Base-by-base conservation (phyloP, 2,797 vertebrate genomes). In the Hydrolagus colliei region DNA sequence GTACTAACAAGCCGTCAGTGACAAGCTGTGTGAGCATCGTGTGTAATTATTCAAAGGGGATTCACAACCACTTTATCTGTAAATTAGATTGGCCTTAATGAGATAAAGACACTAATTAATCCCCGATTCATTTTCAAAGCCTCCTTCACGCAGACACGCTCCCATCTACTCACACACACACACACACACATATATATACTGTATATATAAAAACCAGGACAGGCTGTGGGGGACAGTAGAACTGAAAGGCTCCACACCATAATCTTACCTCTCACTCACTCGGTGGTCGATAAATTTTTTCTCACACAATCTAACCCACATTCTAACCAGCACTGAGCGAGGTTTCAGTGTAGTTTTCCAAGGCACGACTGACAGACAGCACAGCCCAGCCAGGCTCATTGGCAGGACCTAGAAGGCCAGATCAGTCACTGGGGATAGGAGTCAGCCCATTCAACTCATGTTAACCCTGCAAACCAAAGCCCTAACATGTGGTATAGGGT, bases 31-130 rank as follows among this genome's bases (percentile, higher is more conserved):
- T 96, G 96, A 97, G 97, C 78, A 80, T n/a, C 13, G 13, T 80
- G 78, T 97, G 97, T 97, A 98, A 98, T 98, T 98, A 98, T 98
- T 96, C 96, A 97, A 98, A 97, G 96, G 97, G 97, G 97, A 97
- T 95, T 96, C 97, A 97, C 97, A 98, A 98, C 97, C 97, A 98
- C 98, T 98, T 97, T 96, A 98, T 98, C 97, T 96, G 96, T 96
- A 98, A 98, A 98, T 98, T 97, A 98, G 96, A 98, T 98, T 96
- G 96, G 97, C 97, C 96, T 98, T 80, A 98, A 98, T 96, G 97
- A 98, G 97, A 98, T 98, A 98, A 98, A 98, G 97, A 97, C 97
- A 97, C 96, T 97, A 98, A 98, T 98, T 98, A 98, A 98, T 98
- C 97, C 97, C 96, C 96, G 97, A 98, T 98, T 98, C 98, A 98